These are phyloP conservation scores for Noctua pronuba DNA, from an alignment of 2,888 invertebrate species.

Conservation along the genomic window DNA sequence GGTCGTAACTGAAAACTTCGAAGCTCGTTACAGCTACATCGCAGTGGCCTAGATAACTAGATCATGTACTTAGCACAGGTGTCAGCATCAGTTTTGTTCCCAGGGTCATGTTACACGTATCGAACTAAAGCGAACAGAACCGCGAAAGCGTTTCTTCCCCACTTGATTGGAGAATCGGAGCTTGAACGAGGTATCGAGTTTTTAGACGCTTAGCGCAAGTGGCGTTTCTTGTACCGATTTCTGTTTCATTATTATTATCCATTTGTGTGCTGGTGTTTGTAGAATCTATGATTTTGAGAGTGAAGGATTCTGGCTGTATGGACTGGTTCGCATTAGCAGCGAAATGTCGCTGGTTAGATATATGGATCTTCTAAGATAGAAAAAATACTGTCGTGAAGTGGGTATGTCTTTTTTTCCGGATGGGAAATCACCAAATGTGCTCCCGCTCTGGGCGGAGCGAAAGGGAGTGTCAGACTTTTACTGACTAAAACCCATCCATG, in stretches of 20 bases:
- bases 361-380: neutral
- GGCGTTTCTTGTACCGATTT: conserved; percentile 34
- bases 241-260: conserved; percentile 37
- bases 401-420: too few species aligned
- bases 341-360: too few species aligned
- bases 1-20: conserved; percentile 12
- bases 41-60: conserved; percentile 29
- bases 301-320: neutral
- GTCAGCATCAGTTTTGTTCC: conserved; percentile 47
- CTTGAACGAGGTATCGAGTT: conserved; percentile 36
- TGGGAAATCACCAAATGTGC: too few species aligned
- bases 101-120: conserved; percentile 48
- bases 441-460: too few species aligned
- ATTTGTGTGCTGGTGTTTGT: conserved; percentile 20
- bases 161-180: conserved; percentile 37
- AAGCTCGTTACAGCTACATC: neutral
- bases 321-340: neutral
- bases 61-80: conserved; percentile 33
- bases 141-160: conserved; percentile 37
- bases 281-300: neutral
- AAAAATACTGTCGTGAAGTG: neutral
- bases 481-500: too few species aligned
- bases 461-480: too few species aligned
- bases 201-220: conserved; percentile 32
- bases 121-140: conserved; percentile 38